Base-by-base conservation (phyloP, 2,113 vertebrate species). In the Chelonoidis abingdonii region DNA sequence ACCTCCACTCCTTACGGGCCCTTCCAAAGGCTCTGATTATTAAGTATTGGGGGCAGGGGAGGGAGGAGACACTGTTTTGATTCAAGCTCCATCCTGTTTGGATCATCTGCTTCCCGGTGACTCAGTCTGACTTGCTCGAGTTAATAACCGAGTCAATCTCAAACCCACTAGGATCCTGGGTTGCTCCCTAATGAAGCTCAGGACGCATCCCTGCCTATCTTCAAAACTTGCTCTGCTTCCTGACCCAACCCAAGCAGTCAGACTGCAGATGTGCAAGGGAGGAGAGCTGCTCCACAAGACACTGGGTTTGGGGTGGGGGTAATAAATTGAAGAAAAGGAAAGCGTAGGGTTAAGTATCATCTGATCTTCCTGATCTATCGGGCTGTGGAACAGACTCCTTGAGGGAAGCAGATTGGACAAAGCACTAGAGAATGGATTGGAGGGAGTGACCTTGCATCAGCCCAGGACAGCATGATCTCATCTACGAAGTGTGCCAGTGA, bases 21-120 rank as follows among this genome's bases (percentile, higher is more conserved):
- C n/a, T 10, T 69, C 8, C 65, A 72, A 38, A 22, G 65, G 22
- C 17, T 9, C 35, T 38, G n/a, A 72, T 72, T 22, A 21, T n/a
- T 35, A 72, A 38, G 8, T 21, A 72, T 10, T 10, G 59, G 29
- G 27, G 59, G 35, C 31, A 35, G 16, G 16, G 31, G 31, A 27
- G 29, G 6, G 7, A 72, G 65, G 4, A 4, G 8, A 38, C 52
- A 8, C 19, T 52, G 44, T 79, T 90, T 35, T 91, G 19, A 92
- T 72, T 79, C 90, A 95, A 89, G 93, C 57, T 25, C 88, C 75
- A 91, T 53, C 85, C 50, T 69, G 52, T 82, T 86, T 81, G 47
- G 54, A 84, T 82, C 78, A 89, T 88, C 50, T 1, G 80, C 72
- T 93, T 93, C 88, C 50, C 65, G 80, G 83, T 89, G 75, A 80